Evolutionary conservation across 2,888 invertebrate species (phyloP), one percentile per base, ranked within the genome.

Genomic region (Pandemis heparana): DNA sequence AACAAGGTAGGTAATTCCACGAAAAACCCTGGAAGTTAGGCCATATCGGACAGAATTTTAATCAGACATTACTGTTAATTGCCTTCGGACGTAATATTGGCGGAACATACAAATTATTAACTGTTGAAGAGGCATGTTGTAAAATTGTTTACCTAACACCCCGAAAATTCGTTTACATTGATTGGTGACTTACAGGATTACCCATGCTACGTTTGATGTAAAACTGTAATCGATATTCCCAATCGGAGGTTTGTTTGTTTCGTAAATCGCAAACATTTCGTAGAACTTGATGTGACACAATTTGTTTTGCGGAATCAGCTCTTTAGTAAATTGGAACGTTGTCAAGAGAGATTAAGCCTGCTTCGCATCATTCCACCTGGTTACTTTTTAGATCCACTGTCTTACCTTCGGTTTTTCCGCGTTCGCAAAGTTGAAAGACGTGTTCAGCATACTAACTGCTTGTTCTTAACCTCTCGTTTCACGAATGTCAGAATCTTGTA

Each of bases 351-450:
- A 59, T 60, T 59, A 51, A 16, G 51, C 59, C 63, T 51, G 64
- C 64, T 70, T 74, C 65, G 60, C 74, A 65, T 69, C 48, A 53
- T 74, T 74, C 74, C 70, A 48, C 68, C 14, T 23, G 43, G 60
- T 51, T 65, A 65, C 70, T 51, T 65, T 75, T 75, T 68, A 70
- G 60, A 75, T 75, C 64, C 64, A 75, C 65, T 69, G 74, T 75
- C 74, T 75, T 69, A 70, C 76, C 70, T 75, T 64, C 72, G 68
- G 70, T 72, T 78, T 80, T 77, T 68, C 71, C 74, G 74, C 66
- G 39, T 76, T 74, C 76, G 43, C 75, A 68, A 81, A 78, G 77
- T 79, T 67, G 73, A 79, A 78, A 78, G 70, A 76, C 75, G 68
- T 80, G 78, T 78, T 78, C 75, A 56, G 71, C 53, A 74, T 77